A percentile compares a stretch with the other conserved stretches of the same genome.
phyloP scores from a whole-genome alignment of 1,140 invertebrate species.

The Hylaeus anthracinus region DNA sequence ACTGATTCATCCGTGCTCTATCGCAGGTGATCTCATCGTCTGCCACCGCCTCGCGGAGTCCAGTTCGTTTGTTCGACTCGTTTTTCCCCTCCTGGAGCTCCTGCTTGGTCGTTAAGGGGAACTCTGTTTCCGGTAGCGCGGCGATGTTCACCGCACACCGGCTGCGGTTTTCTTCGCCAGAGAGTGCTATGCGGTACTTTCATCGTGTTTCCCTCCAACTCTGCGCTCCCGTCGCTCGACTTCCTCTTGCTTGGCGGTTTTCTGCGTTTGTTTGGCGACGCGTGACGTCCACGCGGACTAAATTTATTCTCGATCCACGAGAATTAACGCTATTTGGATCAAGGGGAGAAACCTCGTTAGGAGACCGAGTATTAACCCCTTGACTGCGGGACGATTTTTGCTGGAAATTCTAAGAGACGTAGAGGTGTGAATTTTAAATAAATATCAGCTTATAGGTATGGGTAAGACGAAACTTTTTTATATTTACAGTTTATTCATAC shows the following conservation, averaged over 20 bases:
- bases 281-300: too few relatives aligned
- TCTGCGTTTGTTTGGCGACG: neutral
- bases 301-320: too few relatives aligned
- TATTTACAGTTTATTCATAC: too few relatives aligned
- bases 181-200: constrained; percentile 4
- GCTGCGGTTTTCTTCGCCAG: constrained; percentile 5
- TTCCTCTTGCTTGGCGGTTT: neutral
- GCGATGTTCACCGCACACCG: neutral
- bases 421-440: too few relatives aligned
- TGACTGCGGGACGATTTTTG: too few relatives aligned
- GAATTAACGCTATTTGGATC: too few relatives aligned
- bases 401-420: too few relatives aligned
- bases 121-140: constrained; percentile 18
- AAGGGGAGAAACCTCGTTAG: too few relatives aligned
- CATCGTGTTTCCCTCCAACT: neutral
- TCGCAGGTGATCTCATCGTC: constrained; percentile 44
- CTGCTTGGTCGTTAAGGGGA: neutral
- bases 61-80: neutral
- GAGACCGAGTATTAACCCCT: too few relatives aligned
- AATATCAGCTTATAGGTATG: too few relatives aligned
- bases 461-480: too few relatives aligned
- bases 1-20: constrained; percentile 29
- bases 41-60: neutral
- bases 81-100: neutral
- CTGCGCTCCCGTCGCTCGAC: neutral